A percentile compares a stretch with the other conserved stretches of the same genome.
These are phyloP conservation scores for Limonius californicus DNA, from an alignment of 1,140 invertebrate species.

Conservation along the genomic window DNA sequence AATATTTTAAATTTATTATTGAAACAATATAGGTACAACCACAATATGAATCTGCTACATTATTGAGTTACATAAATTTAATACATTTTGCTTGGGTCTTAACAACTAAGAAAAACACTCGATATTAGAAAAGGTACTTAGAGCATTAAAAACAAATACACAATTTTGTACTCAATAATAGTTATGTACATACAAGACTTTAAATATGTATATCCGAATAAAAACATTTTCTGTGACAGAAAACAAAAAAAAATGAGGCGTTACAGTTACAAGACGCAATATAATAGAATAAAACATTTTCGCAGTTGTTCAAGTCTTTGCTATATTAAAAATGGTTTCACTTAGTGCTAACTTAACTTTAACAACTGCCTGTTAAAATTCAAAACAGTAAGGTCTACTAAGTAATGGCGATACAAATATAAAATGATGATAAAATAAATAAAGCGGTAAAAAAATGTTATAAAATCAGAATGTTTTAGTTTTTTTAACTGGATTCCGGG, in stretches of 20 bases:
- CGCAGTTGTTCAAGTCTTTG: too few species aligned
- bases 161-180: conserved; percentile 8
- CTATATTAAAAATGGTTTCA: too few species aligned
- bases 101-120: neutral
- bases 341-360: too few species aligned
- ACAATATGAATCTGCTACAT: neutral
- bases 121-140: conserved; percentile 6
- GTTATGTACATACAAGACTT: neutral
- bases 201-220: neutral
- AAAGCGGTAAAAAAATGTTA: too few species aligned
- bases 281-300: too few species aligned
- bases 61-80: neutral
- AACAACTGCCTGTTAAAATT: too few species aligned
- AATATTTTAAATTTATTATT: neutral
- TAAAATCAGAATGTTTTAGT: too few species aligned
- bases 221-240: neutral
- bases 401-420: too few species aligned
- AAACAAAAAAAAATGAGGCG: neutral
- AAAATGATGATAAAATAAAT: too few species aligned
- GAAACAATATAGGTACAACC: conserved; percentile 4
- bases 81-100: neutral
- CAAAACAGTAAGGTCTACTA: too few species aligned
- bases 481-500: too few species aligned
- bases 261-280: neutral
- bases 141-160: neutral